Percentiles rank a stretch among this genome's conserved stretches.
Conservation (phyloP, 2,797 vertebrate species). For the Sebastes elongatus region DNA sequence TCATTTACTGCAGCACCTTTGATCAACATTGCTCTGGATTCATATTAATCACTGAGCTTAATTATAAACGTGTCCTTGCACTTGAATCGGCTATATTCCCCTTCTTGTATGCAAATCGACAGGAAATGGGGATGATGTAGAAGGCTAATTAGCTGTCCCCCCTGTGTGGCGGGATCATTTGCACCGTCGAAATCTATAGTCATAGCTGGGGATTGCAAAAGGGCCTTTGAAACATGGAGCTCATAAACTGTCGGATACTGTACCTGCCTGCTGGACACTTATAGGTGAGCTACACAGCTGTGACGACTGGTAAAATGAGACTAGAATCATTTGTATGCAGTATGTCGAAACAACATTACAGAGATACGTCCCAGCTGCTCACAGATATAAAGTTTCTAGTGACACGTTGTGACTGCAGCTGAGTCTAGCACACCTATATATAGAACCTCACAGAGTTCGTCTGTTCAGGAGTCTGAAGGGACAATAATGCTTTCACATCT, state of each 20-base stretch:
- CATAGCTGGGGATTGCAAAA: neutral
- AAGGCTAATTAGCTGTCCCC: constrained; percentile 42
- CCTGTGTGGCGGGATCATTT: constrained; percentile 37
- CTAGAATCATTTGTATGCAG: constrained; percentile 4
- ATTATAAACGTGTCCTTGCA: constrained; percentile 13
- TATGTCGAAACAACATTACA: neutral
- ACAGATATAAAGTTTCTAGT: constrained; percentile 2
- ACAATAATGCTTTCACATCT: constrained; percentile 2
- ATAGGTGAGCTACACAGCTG: neutral
- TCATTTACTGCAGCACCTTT: neutral
- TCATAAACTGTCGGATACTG: neutral
- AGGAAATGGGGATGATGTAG: constrained; percentile 31
- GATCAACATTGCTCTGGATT: neutral
- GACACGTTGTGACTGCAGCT: constrained; percentile 15
- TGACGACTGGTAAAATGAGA: neutral
- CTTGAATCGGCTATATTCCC: constrained; percentile 9
- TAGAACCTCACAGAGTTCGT: neutral
- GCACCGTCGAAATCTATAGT: neutral
- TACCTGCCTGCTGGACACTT: neutral
- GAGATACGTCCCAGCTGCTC: neutral
- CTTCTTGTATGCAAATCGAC: constrained; percentile 50
- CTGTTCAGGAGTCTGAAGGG: neutral
- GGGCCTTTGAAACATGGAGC: constrained; percentile 4
- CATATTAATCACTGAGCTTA: constrained; percentile 5
- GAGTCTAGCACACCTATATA: constrained; percentile 24